A percentile compares a stretch with the other conserved stretches of the same genome.
Evolutionary conservation across 2,888 invertebrate genomes (phyloP).

Genomic region (Dione juno): DNA sequence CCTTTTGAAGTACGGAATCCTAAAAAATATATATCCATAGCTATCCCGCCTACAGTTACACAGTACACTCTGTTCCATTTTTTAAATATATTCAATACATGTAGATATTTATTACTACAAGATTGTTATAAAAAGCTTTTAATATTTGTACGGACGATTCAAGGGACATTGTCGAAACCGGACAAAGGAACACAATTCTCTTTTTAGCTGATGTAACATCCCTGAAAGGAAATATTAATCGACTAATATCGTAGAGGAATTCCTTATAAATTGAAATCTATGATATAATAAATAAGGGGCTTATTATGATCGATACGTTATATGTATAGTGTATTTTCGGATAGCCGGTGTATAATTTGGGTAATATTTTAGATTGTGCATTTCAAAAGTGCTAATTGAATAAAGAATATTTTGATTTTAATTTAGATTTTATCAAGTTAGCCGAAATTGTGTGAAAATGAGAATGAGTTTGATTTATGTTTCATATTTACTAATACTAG

Average conservation of each 20-base stretch:
- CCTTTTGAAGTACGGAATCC: no score
- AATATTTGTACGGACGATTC: conserved; percentile 20
- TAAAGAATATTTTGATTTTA: no score
- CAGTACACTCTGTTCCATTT: not conserved
- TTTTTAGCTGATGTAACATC: conserved; percentile 32
- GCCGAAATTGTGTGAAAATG: no score
- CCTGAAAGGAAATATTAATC: conserved; percentile 32
- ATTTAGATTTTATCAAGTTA: no score
- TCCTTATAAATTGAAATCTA: conserved; percentile 17
- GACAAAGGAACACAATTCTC: conserved; percentile 28
- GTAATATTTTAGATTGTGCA: no score
- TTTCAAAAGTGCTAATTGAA: no score
- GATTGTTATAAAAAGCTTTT: conserved; percentile 20
- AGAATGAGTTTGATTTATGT: no score
- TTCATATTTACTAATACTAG: no score
- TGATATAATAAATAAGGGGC: conserved; percentile 11
- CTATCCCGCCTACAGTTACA: no score
- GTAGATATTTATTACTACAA: not conserved
- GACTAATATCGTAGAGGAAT: conserved; percentile 28
- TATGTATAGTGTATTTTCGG: not conserved
- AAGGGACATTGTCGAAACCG: conserved; percentile 26
- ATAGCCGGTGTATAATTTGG: no score
- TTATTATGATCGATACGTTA: conserved; percentile 4
- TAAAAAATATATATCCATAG: no score
- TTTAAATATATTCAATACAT: not conserved